Evolutionary conservation across 2,113 vertebrate genomes (phyloP).

Genomic region (Probosciger aterrimus): DNA sequence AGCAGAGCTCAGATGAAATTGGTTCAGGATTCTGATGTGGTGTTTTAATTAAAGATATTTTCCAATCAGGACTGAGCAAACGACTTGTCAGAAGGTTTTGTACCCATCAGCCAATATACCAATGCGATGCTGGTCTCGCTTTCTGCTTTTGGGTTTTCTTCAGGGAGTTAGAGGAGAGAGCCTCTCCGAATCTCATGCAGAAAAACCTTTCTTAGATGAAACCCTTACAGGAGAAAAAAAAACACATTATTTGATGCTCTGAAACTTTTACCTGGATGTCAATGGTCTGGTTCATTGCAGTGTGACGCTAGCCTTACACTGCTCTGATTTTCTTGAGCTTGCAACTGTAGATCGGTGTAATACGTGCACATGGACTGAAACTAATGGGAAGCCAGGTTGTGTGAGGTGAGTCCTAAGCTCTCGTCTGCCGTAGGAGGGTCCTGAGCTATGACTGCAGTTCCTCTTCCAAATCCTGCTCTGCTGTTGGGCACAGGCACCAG

Average conservation of each 20-base stretch:
- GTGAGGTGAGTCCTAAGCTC: background rate
- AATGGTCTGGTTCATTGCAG: background rate
- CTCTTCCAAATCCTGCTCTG: background rate
- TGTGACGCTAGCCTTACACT: rapidly evolving
- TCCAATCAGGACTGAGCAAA: constrained; percentile 66
- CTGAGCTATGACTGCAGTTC: background rate
- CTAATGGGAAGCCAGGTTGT: background rate
- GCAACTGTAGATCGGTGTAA: background rate
- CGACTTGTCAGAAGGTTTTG: constrained; percentile 55
- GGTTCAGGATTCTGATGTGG: constrained; percentile 68
- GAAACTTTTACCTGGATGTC: background rate
- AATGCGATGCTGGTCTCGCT: constrained; percentile 22
- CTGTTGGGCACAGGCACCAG: background rate
- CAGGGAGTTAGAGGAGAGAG: constrained; percentile 5
- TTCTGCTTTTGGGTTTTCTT: constrained; percentile 31
- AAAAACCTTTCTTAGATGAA: background rate
- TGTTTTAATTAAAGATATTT: constrained; percentile 79
- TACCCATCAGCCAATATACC: constrained; percentile 7
- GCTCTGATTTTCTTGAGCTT: background rate
- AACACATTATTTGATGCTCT: background rate
- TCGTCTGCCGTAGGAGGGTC: background rate
- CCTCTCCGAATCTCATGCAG: background rate
- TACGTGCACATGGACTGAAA: background rate
- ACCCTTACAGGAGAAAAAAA: background rate
- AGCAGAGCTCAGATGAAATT: constrained; percentile 65